A percentile compares a stretch with the other conserved stretches of the same genome.
phyloP scores from a whole-genome alignment of 2,888 invertebrate species.

The Platerodrilus igneus region DNA sequence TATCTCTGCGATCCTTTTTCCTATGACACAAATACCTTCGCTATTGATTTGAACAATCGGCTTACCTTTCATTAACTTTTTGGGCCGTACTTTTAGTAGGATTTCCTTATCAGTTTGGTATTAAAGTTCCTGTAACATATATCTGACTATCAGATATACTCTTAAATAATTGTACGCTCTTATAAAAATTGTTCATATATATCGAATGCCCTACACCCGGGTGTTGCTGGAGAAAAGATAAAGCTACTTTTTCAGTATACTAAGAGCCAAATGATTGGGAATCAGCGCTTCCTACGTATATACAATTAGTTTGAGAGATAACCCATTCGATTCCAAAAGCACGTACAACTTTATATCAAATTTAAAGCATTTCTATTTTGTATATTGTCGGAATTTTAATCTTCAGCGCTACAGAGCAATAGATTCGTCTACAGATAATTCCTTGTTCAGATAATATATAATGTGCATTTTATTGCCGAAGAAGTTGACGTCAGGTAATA shows the following conservation, averaged over 20 bases:
- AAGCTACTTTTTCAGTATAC: constrained; percentile 30
- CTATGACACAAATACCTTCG: constrained; percentile 11
- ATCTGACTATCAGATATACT: neutral
- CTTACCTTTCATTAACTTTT: constrained; percentile 1
- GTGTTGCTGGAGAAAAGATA: constrained; percentile 14
- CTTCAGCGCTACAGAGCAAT: constrained; percentile 30
- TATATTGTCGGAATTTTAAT: constrained; percentile 31
- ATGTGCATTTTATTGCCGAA: constrained; percentile 35
- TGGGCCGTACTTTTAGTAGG: neutral
- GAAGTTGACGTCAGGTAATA: constrained; percentile 35
- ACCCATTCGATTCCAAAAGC: constrained; percentile 25
- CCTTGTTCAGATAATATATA: constrained; percentile 26
- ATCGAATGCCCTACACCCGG: constrained; percentile 25
- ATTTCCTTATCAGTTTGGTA: neutral
- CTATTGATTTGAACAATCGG: neutral
- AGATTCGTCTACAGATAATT: constrained; percentile 27
- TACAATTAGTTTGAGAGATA: constrained; percentile 27
- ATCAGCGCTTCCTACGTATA: constrained; percentile 31
- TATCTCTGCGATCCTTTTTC: constrained; percentile 20
- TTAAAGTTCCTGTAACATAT: neutral
- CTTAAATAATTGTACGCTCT: constrained; percentile 4
- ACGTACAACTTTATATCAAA: constrained; percentile 34
- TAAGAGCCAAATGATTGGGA: constrained; percentile 28
- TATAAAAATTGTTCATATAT: constrained; percentile 27
- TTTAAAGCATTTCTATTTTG: constrained; percentile 28